Percentiles rank a stretch among this genome's conserved stretches.
Conservation (phyloP, 2,888 invertebrate genomes). For the Drosophila multiciliata region DNA sequence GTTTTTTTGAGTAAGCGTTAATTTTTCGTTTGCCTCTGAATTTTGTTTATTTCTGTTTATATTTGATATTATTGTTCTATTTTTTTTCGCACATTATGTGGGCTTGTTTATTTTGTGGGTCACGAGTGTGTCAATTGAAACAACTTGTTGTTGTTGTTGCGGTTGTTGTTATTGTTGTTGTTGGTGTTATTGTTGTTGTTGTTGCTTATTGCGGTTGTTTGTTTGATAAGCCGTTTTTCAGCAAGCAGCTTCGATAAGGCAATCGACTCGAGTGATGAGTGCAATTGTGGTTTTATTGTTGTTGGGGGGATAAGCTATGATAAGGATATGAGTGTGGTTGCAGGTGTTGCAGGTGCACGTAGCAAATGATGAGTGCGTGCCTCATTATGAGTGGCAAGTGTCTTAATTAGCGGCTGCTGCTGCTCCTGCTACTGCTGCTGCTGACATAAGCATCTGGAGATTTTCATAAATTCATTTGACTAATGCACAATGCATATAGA, state of each 20-base stretch:
- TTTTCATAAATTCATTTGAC: slow-evolving; percentile 66
- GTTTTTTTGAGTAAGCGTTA: slow-evolving; percentile 29
- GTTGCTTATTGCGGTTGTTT: neutral
- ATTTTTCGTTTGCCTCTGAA: slow-evolving; percentile 47
- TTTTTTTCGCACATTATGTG: slow-evolving; percentile 54
- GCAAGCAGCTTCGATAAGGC: slow-evolving; percentile 38
- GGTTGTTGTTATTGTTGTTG: neutral
- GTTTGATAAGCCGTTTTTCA: slow-evolving; percentile 64
- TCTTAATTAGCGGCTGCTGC: slow-evolving; percentile 44
- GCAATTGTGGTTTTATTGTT: slow-evolving; percentile 4
- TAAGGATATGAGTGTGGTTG: neutral
- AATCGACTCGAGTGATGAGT: slow-evolving; percentile 8
- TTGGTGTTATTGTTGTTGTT: slow-evolving; percentile 3
- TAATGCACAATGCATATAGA: slow-evolving; percentile 65
- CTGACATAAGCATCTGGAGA: slow-evolving; percentile 45
- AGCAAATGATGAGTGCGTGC: slow-evolving; percentile 47
- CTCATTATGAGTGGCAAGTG: slow-evolving; percentile 50
- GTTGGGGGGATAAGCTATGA: neutral
- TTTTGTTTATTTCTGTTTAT: slow-evolving; percentile 4
- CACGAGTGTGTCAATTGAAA: slow-evolving; percentile 62
- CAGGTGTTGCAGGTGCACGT: slow-evolving; percentile 16
- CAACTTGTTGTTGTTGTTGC: slow-evolving; percentile 5
- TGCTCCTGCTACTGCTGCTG: slow-evolving; percentile 3
- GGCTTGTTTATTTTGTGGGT: slow-evolving; percentile 34
- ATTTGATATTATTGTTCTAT: slow-evolving; percentile 30